Percentiles rank a stretch among this genome's conserved stretches.
These are phyloP conservation scores for Acrobasis repandana DNA, from an alignment of 2,888 invertebrate species.

Conservation along the genomic window DNA sequence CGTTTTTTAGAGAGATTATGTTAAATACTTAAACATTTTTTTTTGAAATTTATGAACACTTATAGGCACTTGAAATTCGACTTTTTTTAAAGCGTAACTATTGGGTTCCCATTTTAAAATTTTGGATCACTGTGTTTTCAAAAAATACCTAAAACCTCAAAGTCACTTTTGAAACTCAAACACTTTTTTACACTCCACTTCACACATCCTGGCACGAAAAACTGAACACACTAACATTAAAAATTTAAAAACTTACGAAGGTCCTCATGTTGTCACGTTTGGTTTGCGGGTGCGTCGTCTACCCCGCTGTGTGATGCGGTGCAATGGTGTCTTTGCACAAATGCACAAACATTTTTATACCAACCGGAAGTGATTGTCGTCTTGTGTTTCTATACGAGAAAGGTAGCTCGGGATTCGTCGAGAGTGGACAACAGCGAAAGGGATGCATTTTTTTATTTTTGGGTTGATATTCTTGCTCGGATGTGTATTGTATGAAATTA, in stretches of 20 bases:
- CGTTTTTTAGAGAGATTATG: no score
- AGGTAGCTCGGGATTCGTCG: constrained; percentile 53
- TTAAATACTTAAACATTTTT: no score
- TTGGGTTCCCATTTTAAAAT: no score
- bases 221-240: constrained; percentile 25
- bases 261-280: constrained; percentile 72
- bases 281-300: constrained; percentile 45
- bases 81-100: not conserved
- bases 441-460: constrained; percentile 17
- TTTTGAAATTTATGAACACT: no score
- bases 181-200: not conserved
- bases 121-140: no score
- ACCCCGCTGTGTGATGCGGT: constrained; percentile 46
- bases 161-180: not conserved
- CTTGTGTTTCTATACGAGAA: constrained; percentile 55
- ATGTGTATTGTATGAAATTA: constrained; percentile 21
- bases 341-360: constrained; percentile 76
- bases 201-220: constrained; percentile 14
- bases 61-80: no score
- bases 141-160: no score
- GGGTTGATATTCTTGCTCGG: constrained; percentile 25
- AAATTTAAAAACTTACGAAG: constrained; percentile 63
- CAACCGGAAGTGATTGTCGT: constrained; percentile 71
- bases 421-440: constrained; percentile 46
- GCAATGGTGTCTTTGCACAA: constrained; percentile 62